Evolutionary conservation across 1,140 invertebrate genomes (phyloP), one percentile per base, ranked within the genome.

Genomic region (Ylistrum balloti): DNA sequence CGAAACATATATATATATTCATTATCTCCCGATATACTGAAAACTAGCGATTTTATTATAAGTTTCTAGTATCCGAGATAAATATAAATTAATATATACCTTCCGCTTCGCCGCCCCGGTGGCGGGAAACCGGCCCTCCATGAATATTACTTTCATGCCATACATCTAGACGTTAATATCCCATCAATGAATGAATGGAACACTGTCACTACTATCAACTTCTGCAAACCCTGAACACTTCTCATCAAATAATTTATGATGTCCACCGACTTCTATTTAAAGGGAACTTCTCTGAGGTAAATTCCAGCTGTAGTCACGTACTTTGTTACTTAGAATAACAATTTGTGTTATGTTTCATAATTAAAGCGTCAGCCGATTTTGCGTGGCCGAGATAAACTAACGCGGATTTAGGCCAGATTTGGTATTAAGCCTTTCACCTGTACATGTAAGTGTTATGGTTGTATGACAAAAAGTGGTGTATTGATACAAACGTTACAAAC

Each of bases 101-200:
- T 74, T 74, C 5, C 56, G 56, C 28, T 74, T 74, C 5, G 56
- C 56, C 56, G 56, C 56, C 56, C 56, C 56, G 22, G 56, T 74
- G 56, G 56, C 56, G 11, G 56, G 56, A n/a, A 74, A 74, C 56
- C 56, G 56, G 56, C 56, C 56, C 56, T 74, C 56, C 56, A 74
- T 74, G 22, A 74, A 74, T n/a, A 74, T 74, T 28, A 74, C 5
- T n/a, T 74, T 74, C 56, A 74, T 74, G 7, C 28, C 11, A 28
- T 28, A 74, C 5, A 74, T 74, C 56, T 1, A n/a, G 56, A 28
- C 22, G 5, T 5, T 11, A 28, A 74, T 11, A 74, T 74, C 56
- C n/a, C 22, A 28, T n/a, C 22, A 28, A 74, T 13, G 1, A 45
- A 9, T 9, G 35, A 38, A 48, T 1, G 20, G 45, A 48, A 74